A percentile compares a stretch with the other conserved stretches of the same genome.
phyloP scores from a whole-genome alignment of 2,797 vertebrate species.

The Brotula barbata region DNA sequence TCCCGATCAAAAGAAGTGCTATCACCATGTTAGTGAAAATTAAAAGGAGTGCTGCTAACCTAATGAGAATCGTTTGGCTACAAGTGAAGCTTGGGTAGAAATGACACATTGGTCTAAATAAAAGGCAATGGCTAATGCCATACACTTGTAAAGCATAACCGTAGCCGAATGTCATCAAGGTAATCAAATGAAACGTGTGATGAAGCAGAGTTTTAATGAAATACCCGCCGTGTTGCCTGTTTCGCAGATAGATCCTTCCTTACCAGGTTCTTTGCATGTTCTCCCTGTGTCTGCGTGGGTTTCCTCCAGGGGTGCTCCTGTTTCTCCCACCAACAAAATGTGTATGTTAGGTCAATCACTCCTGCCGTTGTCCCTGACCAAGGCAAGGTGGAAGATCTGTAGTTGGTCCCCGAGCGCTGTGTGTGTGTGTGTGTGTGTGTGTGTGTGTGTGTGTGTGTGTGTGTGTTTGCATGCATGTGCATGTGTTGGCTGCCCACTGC shows the following conservation, averaged over 20 bases:
- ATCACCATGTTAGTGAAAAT: slow-evolving; percentile 52
- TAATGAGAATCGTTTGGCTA: slow-evolving; percentile 52
- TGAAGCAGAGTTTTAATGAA: slow-evolving; percentile 63
- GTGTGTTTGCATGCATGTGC: no score
- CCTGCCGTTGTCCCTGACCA: no score
- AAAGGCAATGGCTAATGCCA: slow-evolving; percentile 49
- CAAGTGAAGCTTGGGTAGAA: slow-evolving; percentile 11
- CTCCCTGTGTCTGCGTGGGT: no score
- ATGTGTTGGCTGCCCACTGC: no score
- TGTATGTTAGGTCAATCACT: no score
- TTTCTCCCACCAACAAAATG: no score
- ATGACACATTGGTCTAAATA: slow-evolving; percentile 48
- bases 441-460: no score
- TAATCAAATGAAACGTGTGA: slow-evolving; percentile 56
- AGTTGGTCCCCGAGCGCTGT: no score
- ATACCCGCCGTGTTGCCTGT: slow-evolving; percentile 23
- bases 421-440: no score
- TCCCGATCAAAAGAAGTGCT: slow-evolving; percentile 55
- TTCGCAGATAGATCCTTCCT: slow-evolving; percentile 34
- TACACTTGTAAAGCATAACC: slow-evolving; percentile 49
- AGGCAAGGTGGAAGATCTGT: no score
- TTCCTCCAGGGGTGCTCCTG: no score
- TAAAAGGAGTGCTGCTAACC: slow-evolving; percentile 37
- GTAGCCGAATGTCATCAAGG: slow-evolving; percentile 56
- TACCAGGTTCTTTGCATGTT: slow-evolving; percentile 35